Evolutionary conservation across 2,797 vertebrate species (phyloP), one percentile per base, ranked within the genome.

Genomic region (Gastrophryne carolinensis): DNA sequence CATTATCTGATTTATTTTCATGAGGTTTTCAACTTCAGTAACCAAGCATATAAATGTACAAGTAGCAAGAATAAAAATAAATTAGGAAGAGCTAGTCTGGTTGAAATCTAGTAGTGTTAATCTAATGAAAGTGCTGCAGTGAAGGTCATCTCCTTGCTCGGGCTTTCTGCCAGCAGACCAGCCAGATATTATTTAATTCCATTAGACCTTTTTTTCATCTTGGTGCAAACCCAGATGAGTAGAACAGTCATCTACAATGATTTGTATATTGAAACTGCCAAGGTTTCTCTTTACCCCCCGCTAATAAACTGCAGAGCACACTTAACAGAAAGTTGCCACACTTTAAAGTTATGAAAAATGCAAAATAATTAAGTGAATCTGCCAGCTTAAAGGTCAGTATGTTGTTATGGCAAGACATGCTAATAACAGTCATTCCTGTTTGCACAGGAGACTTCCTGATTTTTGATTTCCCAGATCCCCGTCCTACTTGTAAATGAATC

Each of bases 261-360:
- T 81, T 83, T 49, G 54, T 81, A 71, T 81, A 84, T 79, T 88
- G 79, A 87, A 83, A 53, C 26, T 85, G 83, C 83, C 69, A 81
- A 61, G 72, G 66, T 79, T 82, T 54, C 61, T 82, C 58, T 79
- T 76, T 83, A 73, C 35, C 75, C 80, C 65, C 68, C 81, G 54
- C 47, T 37, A 27, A 30, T n/a, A n/a, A 17, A 19, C 24, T 44
- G 53, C 24, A 29, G 56, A 70, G 27, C 29, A 9, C 13, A 13
- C 58, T 58, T 56, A 29, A 41, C 30, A 47, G 19, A 15, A 39
- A 35, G 27, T 39, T 68, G 21, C 60, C 37, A 30, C 35, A 39
- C 11, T n/a, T n/a, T n/a, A n/a, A n/a, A n/a, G 12, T 29, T 13
- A 35, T 32, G 26, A 67, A 34, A 34, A 35, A 52, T 23, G 30